These are phyloP conservation scores for Harpalus rufipes DNA, from an alignment of 2,888 invertebrate species.

Conservation along the genomic window DNA sequence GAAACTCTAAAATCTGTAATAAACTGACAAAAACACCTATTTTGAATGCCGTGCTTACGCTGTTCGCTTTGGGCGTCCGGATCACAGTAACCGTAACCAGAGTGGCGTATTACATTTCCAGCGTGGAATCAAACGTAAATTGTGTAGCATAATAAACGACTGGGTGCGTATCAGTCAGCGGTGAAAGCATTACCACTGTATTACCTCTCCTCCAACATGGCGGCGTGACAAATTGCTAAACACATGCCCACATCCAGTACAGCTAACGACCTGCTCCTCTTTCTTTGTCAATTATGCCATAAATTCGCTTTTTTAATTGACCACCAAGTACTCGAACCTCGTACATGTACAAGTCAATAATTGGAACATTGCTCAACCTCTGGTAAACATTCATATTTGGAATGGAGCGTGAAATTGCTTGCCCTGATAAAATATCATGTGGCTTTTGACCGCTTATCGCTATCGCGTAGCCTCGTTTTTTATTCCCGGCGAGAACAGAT, in stretches of 20 bases:
- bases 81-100: constrained; percentile 1
- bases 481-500: neutral
- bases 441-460: constrained; percentile 13
- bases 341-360: neutral
- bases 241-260: constrained; percentile 53
- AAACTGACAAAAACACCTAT: too few relatives aligned
- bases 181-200: constrained; percentile 51
- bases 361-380: constrained; percentile 17
- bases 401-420: constrained; percentile 24
- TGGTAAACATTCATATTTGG: constrained; percentile 1
- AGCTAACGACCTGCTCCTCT: constrained; percentile 50
- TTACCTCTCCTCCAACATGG: constrained; percentile 58
- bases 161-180: constrained; percentile 53
- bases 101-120: constrained; percentile 28
- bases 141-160: constrained; percentile 45
- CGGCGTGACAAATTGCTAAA: constrained; percentile 67
- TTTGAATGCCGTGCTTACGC: too few relatives aligned
- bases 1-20: too few relatives aligned
- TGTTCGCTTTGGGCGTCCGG: neutral
- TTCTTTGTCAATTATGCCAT: constrained; percentile 17
- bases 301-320: constrained; percentile 4
- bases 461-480: constrained; percentile 14
- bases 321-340: constrained; percentile 3
- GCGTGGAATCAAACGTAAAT: constrained; percentile 44
- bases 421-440: neutral